Evolutionary conservation across 2,797 vertebrate genomes (phyloP), one percentile per base, ranked within the genome.

Genomic region (Heterohyrax brucei): DNA sequence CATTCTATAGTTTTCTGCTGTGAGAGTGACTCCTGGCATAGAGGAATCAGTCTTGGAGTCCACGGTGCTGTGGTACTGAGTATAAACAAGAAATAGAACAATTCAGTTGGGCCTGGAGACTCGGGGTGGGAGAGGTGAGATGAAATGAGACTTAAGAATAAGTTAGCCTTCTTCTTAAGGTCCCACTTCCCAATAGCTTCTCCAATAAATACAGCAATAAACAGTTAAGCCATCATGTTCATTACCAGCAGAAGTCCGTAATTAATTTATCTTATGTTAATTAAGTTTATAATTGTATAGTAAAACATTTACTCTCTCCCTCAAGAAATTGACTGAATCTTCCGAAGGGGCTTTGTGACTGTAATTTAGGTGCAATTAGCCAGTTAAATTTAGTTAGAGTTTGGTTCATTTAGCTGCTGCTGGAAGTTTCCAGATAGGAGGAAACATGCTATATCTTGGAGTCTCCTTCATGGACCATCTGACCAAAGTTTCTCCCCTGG

Each of bases 181-280:
- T 64, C 91, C 96, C 30, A 56, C 19, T 89, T 92, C 39, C 80
- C 75, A 82, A 61, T 91, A 93, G 64, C n/a, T 84, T 96, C 16
- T 81, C 50, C 53, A 48, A 89, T 92, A 98, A 91, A 77, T 64
- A 53, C 0, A 73, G 64, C 93, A 94, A 81, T 93, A 89, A 95
- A 73, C 83, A 91, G 7, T 84, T 93, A 92, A 96, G 94, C 48
- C 33, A 59, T 75, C 18, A 62, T 97, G 91, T 97, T 93, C 33
- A 39, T 95, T 96, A 91, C n/a, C 86, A 82, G 79, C 33, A 28
- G 26, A 94, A 68, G 13, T 98, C 95, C 84, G 96, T 97, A 95
- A 97, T 97, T 97, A 97, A 97, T 98, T 97, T 98, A 95, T 97
- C 97, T 98, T 77, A 93, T 97, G 72, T 95, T 98, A 97, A 98